Evolutionary conservation across 37 sponge, comb jelly and placozoan genomes (phyloP).

Genomic region (Cliona cf. orientalis): DNA sequence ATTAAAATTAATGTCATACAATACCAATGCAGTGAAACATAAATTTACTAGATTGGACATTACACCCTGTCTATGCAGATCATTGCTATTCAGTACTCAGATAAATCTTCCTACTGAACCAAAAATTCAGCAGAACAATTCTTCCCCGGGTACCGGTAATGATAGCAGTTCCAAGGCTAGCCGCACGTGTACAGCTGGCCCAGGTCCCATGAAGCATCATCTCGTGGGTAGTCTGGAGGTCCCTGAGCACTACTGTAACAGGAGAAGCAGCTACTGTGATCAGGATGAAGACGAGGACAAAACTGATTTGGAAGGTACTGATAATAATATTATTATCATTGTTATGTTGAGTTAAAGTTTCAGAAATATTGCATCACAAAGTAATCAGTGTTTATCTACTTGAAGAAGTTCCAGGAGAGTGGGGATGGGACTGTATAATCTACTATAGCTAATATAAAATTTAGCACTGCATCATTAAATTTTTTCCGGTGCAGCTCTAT

Average conservation of each 20-base stretch:
- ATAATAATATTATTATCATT: background rate
- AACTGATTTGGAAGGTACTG: slow-evolving; percentile 24
- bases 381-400: too few species aligned
- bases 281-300: slow-evolving; percentile 36
- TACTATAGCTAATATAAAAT: too few species aligned
- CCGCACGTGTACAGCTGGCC: too few species aligned
- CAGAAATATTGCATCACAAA: too few species aligned
- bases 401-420: too few species aligned
- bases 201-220: background rate
- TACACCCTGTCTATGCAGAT: background rate
- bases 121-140: background rate
- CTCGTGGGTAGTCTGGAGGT: background rate
- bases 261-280: slow-evolving; percentile 19
- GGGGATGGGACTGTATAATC: too few species aligned
- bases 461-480: too few species aligned
- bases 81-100: background rate
- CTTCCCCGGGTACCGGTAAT: background rate
- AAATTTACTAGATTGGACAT: background rate
- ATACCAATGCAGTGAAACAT: background rate
- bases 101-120: background rate
- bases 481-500: too few species aligned
- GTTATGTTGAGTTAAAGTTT: background rate
- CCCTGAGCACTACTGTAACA: background rate
- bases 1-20: background rate
- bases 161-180: too few species aligned